phyloP scores from a whole-genome alignment of 2,113 vertebrate species.

The Brachyhypopomus gauderio region DNA sequence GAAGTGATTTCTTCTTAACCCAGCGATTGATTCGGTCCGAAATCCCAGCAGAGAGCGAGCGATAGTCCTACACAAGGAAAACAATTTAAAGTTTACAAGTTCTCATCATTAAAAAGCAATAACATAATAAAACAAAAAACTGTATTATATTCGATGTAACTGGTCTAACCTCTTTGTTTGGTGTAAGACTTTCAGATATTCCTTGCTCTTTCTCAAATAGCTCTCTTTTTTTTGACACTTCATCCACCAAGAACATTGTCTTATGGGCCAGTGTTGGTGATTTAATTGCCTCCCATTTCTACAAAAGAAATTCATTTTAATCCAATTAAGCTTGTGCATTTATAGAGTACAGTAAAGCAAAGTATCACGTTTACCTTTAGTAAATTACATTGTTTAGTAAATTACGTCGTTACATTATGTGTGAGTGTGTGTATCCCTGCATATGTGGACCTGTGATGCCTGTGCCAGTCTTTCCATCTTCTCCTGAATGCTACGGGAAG shows the following conservation, averaged over 20 bases:
- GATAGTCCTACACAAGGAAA: conserved; percentile 68
- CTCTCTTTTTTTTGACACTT: conserved; percentile 86
- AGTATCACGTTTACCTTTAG: too few species aligned
- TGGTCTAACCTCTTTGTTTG: conserved; percentile 70
- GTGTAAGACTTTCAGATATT: conserved; percentile 44
- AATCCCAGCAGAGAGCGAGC: conserved; percentile 75
- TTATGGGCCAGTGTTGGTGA: conserved; percentile 70
- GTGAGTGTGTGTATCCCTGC: too few species aligned
- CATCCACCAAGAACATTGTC: conserved; percentile 74
- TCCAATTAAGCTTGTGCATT: too few species aligned
- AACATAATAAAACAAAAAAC: not conserved
- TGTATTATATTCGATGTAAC: not conserved
- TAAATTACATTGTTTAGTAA: too few species aligned
- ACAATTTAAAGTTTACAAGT: not conserved
- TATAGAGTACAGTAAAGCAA: too few species aligned
- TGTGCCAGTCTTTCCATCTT: conserved; percentile 87
- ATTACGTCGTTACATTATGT: too few species aligned
- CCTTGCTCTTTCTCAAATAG: conserved; percentile 82
- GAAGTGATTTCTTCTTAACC: conserved; percentile 75
- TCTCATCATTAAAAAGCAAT: not conserved
- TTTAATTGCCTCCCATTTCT: conserved; percentile 79
- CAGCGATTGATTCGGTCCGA: conserved; percentile 84
- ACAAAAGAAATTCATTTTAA: not conserved
- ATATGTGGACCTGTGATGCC: conserved; percentile 80
- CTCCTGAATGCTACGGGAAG: conserved; percentile 80